These are phyloP conservation scores for Petrocephalus schoutedeni DNA, from an alignment of 2,797 vertebrate genomes.

Conservation along the genomic window DNA sequence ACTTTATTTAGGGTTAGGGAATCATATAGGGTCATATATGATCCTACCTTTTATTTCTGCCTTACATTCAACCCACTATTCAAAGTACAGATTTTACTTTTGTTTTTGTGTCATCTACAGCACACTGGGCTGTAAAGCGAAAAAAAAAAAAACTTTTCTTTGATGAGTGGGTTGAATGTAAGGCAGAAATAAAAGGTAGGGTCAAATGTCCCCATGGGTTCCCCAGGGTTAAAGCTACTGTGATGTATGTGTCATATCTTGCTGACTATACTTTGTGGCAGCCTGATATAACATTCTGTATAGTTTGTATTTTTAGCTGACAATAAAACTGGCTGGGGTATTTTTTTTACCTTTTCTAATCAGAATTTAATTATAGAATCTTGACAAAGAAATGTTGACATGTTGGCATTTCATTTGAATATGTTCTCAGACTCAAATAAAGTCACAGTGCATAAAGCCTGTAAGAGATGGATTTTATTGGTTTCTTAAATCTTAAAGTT, in stretches of 20 bases:
- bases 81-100: too few relatives aligned
- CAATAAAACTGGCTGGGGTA: background rate
- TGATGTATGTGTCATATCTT: background rate
- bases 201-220: too few relatives aligned
- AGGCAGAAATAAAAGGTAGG: too few relatives aligned
- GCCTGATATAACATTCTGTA: background rate
- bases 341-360: background rate
- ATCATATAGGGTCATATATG: too few relatives aligned
- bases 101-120: too few relatives aligned
- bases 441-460: background rate
- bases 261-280: background rate
- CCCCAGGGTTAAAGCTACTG: background rate
- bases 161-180: too few relatives aligned
- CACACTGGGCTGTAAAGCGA: too few relatives aligned
- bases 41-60: too few relatives aligned
- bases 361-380: background rate
- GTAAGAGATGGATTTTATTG: background rate
- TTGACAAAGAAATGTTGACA: background rate
- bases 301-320: background rate
- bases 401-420: background rate
- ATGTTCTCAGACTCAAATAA: background rate
- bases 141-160: too few relatives aligned
- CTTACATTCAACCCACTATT: too few relatives aligned
- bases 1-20: background rate
- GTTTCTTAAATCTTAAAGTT: background rate